Conservation (phyloP, 2,113 vertebrate genomes). For the Noctilio leporinus region DNA sequence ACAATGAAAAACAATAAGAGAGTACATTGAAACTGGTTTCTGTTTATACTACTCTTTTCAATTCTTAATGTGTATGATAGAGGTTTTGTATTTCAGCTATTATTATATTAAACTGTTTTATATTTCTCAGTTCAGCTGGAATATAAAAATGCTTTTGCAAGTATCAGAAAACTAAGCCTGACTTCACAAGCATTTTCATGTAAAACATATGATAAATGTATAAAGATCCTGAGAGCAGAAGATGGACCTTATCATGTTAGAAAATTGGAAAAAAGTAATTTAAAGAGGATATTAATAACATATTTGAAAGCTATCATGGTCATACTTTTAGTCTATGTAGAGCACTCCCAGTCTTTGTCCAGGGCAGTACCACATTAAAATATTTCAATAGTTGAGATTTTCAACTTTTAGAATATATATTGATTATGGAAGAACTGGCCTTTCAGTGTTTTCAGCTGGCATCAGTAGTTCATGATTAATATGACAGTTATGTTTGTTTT, state of each 20-base stretch:
- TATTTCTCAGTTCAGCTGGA: neutral
- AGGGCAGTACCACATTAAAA: neutral
- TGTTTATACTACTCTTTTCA: neutral
- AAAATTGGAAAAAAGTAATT: neutral
- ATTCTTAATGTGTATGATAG: neutral
- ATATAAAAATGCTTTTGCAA: conserved; percentile 12
- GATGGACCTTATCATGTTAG: neutral
- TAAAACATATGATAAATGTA: neutral
- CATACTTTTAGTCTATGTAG: neutral
- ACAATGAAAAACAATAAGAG: neutral
- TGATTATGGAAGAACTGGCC: neutral
- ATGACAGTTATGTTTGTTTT: neutral
- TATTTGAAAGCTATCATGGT: neutral
- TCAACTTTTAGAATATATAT: neutral
- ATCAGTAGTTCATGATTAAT: neutral
- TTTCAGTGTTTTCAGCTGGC: neutral
- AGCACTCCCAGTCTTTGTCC: neutral
- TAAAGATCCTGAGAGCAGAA: neutral
- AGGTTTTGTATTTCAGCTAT: conserved; percentile 4
- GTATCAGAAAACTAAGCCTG: neutral
- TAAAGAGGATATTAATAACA: neutral
- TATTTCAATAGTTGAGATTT: neutral
- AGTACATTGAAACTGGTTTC: neutral
- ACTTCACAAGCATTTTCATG: neutral
- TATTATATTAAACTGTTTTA: neutral